phyloP scores from a whole-genome alignment of 2,113 vertebrate species.

The Mesitornis unicolor region DNA sequence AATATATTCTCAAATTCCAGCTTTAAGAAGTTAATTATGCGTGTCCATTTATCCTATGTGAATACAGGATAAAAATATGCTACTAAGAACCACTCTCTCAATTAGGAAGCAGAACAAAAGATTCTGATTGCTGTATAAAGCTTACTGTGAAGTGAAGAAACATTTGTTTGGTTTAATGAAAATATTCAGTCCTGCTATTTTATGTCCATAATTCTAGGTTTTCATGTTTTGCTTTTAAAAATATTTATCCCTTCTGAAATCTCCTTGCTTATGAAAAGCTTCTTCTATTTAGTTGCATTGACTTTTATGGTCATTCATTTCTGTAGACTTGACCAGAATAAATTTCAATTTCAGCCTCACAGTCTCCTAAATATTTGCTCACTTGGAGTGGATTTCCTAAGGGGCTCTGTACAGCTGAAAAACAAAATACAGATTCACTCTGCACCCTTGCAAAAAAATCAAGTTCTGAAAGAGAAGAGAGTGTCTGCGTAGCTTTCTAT shows the following conservation, averaged over 20 bases:
- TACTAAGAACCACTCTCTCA: background rate
- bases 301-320: background rate
- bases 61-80: background rate
- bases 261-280: background rate
- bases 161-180: background rate
- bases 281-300: background rate
- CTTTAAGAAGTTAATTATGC: background rate
- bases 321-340: background rate
- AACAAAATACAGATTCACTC: background rate
- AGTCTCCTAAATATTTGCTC: background rate
- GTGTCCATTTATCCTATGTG: too few species aligned
- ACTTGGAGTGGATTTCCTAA: background rate
- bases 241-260: slow-evolving; percentile 11
- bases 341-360: background rate
- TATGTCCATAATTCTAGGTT: background rate
- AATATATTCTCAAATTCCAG: background rate
- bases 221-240: background rate
- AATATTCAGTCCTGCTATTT: background rate
- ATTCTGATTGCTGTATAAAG: background rate
- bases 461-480: background rate
- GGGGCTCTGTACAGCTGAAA: background rate
- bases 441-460: background rate
- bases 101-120: background rate
- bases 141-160: background rate
- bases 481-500: background rate